phyloP scores from a whole-genome alignment of 2,113 vertebrate genomes.

The Erythrocercus mccallii region DNA sequence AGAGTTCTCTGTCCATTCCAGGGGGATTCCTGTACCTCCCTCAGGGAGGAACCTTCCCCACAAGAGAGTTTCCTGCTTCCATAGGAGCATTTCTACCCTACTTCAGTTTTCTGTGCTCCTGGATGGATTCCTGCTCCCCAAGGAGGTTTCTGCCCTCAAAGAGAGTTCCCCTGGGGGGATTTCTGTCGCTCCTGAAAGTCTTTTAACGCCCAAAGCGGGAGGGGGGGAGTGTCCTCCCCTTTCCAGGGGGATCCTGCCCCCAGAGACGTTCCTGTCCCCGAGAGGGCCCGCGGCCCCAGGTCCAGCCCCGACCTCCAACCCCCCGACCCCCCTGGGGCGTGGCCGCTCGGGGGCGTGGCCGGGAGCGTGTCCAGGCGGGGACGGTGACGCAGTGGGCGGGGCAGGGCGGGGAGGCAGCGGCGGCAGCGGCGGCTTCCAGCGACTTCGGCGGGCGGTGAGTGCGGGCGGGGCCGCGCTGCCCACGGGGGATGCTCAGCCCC shows the following conservation, averaged over 20 bases:
- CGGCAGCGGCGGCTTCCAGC: conserved; percentile 16
- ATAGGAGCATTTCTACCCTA: neutral
- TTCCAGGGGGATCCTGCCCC: neutral
- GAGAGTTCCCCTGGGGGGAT: neutral
- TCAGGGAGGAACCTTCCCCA: neutral
- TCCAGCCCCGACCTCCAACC: neutral
- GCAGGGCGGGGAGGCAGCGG: neutral
- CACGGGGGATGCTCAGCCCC: neutral
- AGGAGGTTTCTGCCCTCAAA: neutral
- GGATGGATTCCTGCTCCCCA: neutral
- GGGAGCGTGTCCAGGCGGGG: neutral
- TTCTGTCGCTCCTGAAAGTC: neutral
- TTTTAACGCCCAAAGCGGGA: neutral
- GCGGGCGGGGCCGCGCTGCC: conserved; percentile 14
- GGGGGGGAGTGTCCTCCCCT: too few relatives aligned
- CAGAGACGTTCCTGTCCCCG: too few relatives aligned
- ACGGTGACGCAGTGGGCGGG: conserved; percentile 12
- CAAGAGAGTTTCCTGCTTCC: neutral
- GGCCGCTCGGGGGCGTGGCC: neutral
- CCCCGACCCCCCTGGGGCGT: neutral
- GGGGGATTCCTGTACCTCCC: neutral
- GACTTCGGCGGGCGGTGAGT: conserved; percentile 38
- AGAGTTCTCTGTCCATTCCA: neutral
- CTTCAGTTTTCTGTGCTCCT: neutral
- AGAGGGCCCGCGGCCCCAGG: too few relatives aligned